Percentiles rank a stretch among this genome's conserved stretches.
phyloP scores from a whole-genome alignment of 2,113 vertebrate species.

The Corythaeola cristata region DNA sequence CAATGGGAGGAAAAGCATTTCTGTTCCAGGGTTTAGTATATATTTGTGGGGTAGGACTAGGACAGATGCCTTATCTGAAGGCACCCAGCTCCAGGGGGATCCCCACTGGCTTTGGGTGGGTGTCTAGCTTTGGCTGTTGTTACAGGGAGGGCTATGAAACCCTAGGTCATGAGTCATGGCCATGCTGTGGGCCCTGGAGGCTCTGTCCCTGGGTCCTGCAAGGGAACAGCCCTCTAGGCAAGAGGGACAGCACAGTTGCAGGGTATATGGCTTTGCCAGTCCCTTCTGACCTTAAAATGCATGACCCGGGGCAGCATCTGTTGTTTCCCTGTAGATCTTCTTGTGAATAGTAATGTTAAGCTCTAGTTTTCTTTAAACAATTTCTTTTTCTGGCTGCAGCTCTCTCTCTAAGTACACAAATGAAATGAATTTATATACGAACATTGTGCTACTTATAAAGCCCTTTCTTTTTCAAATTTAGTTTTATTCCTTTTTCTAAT shows the following conservation, averaged over 20 bases:
- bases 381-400: not conserved
- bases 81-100: not conserved
- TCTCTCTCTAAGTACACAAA: not conserved
- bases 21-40: not conserved
- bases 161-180: not conserved
- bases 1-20: not conserved
- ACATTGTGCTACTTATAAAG: constrained; percentile 5
- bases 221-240: not conserved
- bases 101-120: rapidly evolving
- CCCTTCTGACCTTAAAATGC: not conserved
- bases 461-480: constrained; percentile 28
- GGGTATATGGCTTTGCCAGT: not conserved
- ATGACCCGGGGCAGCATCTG: not conserved
- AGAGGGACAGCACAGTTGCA: not conserved
- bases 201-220: not conserved
- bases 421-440: not conserved
- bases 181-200: not conserved
- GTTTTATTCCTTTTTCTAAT: constrained; percentile 44
- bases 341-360: not conserved
- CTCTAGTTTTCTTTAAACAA: not conserved
- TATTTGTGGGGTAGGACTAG: not conserved
- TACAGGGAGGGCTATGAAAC: not conserved
- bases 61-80: not conserved
- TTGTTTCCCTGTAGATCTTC: not conserved
- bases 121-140: rapidly evolving